Conservation (phyloP, 2,797 vertebrate genomes). For the Lates japonicus region DNA sequence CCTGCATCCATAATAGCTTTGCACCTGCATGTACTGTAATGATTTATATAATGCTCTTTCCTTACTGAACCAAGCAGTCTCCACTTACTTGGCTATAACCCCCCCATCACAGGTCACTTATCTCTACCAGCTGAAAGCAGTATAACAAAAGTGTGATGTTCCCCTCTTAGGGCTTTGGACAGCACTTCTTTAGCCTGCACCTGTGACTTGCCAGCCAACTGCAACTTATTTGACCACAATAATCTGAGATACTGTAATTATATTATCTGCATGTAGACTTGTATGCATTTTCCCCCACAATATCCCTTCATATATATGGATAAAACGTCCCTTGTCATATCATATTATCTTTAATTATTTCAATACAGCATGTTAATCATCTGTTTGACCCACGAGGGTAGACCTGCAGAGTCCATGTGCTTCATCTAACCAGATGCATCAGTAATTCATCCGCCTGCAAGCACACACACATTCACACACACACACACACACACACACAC, state of each 20-base stretch:
- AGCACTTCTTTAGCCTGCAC: too few relatives aligned
- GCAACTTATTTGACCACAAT: neutral
- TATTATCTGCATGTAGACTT: too few relatives aligned
- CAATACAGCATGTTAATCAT: too few relatives aligned
- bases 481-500: neutral
- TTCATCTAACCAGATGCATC: conserved; percentile 6
- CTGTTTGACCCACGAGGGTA: too few relatives aligned
- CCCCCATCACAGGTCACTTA: neutral
- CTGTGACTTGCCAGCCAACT: neutral
- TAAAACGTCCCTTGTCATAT: neutral
- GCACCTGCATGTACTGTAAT: neutral
- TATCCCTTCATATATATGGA: neutral
- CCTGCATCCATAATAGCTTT: neutral
- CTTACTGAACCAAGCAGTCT: neutral
- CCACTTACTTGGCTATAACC: neutral
- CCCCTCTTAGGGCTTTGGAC: too few relatives aligned
- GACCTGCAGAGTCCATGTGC: neutral
- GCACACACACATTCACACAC: neutral
- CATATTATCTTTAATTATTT: too few relatives aligned
- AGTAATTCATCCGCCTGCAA: conserved; percentile 20
- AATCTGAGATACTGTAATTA: neutral
- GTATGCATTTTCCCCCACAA: neutral
- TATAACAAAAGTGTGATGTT: neutral
- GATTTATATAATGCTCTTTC: neutral
- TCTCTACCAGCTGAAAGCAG: neutral